Conservation (phyloP, 2,113 vertebrate genomes). For the Phocoena phocoena region DNA sequence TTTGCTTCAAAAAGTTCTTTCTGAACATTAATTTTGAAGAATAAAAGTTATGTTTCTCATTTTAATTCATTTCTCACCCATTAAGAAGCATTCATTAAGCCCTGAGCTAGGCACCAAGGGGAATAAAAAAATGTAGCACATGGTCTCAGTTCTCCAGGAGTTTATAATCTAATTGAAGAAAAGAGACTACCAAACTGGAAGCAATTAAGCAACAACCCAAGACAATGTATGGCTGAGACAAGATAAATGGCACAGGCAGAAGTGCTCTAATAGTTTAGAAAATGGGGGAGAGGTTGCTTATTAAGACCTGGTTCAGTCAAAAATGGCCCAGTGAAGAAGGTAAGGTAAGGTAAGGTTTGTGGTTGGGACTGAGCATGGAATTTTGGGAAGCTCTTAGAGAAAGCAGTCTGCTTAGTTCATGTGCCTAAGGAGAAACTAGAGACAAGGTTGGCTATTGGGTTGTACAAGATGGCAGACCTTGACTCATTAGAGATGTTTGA, state of each 20-base stretch:
- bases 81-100: slow-evolving; percentile 5
- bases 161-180: slow-evolving; percentile 33
- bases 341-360: neutral
- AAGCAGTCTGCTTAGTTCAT: neutral
- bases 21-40: slow-evolving; percentile 8
- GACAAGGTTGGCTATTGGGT: neutral
- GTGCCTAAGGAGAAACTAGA: neutral
- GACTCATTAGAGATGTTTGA: neutral
- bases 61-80: slow-evolving; percentile 33
- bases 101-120: neutral
- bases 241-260: neutral
- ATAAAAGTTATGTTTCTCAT: slow-evolving; percentile 7
- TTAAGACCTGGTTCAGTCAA: neutral
- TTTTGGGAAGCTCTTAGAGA: neutral
- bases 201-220: slow-evolving; percentile 4
- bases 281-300: neutral
- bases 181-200: slow-evolving; percentile 8
- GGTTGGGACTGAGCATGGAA: neutral
- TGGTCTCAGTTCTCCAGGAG: neutral
- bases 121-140: neutral
- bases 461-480: neutral
- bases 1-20: slow-evolving; percentile 36
- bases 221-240: neutral
- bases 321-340: neutral
- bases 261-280: neutral